A percentile compares a stretch with the other conserved stretches of the same genome.
phyloP scores from a whole-genome alignment of 2,113 vertebrate genomes.

The Xenopus borealis region DNA sequence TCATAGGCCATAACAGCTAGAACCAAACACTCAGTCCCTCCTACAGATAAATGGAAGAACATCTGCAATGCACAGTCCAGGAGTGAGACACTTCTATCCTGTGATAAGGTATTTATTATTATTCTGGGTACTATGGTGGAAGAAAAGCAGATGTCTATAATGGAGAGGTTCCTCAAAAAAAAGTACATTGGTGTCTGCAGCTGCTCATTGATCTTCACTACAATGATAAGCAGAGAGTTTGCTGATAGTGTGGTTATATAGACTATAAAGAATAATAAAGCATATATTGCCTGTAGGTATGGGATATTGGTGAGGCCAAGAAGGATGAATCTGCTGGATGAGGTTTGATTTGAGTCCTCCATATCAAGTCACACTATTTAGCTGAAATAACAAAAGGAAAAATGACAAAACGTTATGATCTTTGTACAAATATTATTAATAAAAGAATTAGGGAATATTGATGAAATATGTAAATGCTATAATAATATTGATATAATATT shows the following conservation, averaged over 20 bases:
- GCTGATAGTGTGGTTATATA: constrained; percentile 24
- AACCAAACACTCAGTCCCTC: constrained; percentile 8
- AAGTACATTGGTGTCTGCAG: constrained; percentile 38
- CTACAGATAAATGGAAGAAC: constrained; percentile 22
- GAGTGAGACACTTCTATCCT: constrained; percentile 1
- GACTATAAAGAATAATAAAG: not conserved
- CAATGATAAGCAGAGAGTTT: constrained; percentile 8
- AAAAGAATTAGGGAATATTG: too few species aligned
- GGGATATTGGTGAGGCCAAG: constrained; percentile 14
- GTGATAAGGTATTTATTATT: not conserved
- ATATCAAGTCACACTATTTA: not conserved
- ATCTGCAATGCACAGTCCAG: constrained; percentile 18
- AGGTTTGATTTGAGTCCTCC: not conserved
- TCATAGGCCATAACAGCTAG: constrained; percentile 25
- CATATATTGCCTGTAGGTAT: not conserved
- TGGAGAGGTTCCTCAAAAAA: constrained; percentile 28
- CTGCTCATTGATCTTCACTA: not conserved
- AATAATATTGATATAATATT: too few species aligned
- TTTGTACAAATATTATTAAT: too few species aligned
- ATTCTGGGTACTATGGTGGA: constrained; percentile 28
- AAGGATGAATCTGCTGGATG: constrained; percentile 23
- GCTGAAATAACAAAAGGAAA: too few species aligned
- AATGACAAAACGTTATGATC: too few species aligned
- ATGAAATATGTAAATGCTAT: too few species aligned
- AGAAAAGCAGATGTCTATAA: constrained; percentile 30